These are phyloP conservation scores for Eulithis prunata DNA, from an alignment of 2,888 invertebrate species.

Conservation along the genomic window DNA sequence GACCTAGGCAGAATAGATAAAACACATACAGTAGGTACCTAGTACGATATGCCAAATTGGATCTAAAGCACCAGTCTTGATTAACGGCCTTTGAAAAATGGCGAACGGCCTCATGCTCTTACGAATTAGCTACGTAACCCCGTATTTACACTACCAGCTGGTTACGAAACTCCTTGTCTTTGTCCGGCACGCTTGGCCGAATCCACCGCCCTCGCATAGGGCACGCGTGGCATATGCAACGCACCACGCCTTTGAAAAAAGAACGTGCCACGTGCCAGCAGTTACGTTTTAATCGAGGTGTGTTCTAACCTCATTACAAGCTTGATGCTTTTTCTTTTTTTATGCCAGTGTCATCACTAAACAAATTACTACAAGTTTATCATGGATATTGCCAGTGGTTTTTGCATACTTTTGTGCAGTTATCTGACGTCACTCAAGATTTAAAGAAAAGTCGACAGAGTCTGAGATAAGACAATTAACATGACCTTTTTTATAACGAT, in stretches of 20 bases:
- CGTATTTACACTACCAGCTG: conserved; percentile 25
- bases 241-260: conserved; percentile 54
- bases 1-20: no score
- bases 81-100: no score
- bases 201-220: conserved; percentile 46
- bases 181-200: conserved; percentile 56
- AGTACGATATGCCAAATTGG: no score
- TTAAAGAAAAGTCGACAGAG: background rate
- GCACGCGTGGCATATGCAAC: conserved; percentile 80
- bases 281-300: conserved; percentile 53
- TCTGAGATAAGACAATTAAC: background rate
- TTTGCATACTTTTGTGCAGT: background rate
- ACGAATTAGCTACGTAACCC: background rate
- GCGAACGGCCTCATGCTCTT: no score
- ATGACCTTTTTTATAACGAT: background rate
- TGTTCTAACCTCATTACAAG: conserved; percentile 10
- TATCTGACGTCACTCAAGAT: background rate
- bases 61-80: no score
- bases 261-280: conserved; percentile 64
- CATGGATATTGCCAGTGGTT: background rate
- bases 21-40: no score
- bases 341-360: background rate
- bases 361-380: background rate
- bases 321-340: background rate
- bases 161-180: conserved; percentile 35